Evolutionary conservation across 1,140 invertebrate species (phyloP), one percentile per base, ranked within the genome.

Genomic region (Calephelis nemesis): DNA sequence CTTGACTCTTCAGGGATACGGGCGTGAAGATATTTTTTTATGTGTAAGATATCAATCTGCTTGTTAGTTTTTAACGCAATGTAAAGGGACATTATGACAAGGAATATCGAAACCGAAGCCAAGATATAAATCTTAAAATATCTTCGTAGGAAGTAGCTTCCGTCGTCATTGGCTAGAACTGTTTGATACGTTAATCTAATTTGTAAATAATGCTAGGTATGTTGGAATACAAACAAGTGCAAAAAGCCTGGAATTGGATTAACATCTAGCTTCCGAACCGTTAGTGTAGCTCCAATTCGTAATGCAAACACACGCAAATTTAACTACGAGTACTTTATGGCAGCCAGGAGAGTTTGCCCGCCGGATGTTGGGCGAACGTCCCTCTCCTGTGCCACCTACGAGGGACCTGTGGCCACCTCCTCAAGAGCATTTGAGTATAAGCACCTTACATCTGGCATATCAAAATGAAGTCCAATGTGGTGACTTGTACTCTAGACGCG

Each of bases 221-320:
- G 52, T 58, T 30, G 62, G 88, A 91, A 88, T 68, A 81, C 88
- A 69, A 65, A 74, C 75, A 91, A 91, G 82, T 90, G 88, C 84
- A 71, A 69, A 72, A 87, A 81, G 77, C 86, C 79, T 73, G 70
- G 77, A 85, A 90, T 90, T 90, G 80, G 87, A 90, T 91, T 91
- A 91, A 78, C 71, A 66, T 70, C 65, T 63, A 76, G 74, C 74
- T 73, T 72, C 75, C 69, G 70, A 71, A 67, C 65, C 73, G 80
- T 82, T 81, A 90, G 86, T 89, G 71, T 75, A 74, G 76, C 77
- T 70, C 74, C 62, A 78, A 67, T 73, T 73, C 79, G 87, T 80
- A 77, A 91, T 90, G 87, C 82, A 89, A 78, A 78, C 86, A 71
- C 85, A 91, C 86, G 86, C 83, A 10, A 86, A 85, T 76, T 74